Conservation (phyloP, 2,113 vertebrate genomes). For the Hypomesus transpacificus region DNA sequence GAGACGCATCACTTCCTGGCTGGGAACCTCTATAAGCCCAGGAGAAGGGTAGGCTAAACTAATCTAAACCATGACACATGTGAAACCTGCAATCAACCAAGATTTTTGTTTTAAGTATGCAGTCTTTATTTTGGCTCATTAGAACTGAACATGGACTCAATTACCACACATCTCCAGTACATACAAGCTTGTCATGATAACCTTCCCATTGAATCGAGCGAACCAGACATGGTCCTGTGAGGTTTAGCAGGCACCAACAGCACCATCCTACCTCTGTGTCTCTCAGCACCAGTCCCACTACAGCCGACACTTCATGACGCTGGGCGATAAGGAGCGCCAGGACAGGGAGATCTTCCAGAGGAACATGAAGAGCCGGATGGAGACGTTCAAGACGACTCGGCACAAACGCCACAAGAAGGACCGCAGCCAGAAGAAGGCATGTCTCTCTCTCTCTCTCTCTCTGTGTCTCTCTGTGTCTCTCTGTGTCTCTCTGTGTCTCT, state of each 20-base stretch:
- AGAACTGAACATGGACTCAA: no score
- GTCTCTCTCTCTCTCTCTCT: background rate
- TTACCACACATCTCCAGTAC: no score
- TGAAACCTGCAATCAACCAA: no score
- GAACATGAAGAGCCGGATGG: conserved; percentile 93
- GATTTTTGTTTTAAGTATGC: no score
- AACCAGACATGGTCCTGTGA: background rate
- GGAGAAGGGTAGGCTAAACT: conserved; percentile 73
- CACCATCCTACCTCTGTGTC: background rate
- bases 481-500: no score
- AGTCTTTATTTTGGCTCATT: no score
- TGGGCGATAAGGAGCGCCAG: conserved; percentile 88
- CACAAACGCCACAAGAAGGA: conserved; percentile 90
- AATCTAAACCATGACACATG: no score
- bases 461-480: background rate
- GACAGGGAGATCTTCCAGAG: conserved; percentile 94
- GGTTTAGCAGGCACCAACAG: background rate
- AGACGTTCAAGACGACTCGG: conserved; percentile 90
- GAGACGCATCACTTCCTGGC: conserved; percentile 90
- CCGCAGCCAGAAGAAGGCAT: conserved; percentile 83
- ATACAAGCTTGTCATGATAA: no score
- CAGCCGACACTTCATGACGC: conserved; percentile 93
- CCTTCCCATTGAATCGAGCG: no score
- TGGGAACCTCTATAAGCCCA: conserved; percentile 91
- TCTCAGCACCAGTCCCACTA: conserved; percentile 91